Conservation (phyloP, 2,888 invertebrate genomes). For the Trilocha varians region DNA sequence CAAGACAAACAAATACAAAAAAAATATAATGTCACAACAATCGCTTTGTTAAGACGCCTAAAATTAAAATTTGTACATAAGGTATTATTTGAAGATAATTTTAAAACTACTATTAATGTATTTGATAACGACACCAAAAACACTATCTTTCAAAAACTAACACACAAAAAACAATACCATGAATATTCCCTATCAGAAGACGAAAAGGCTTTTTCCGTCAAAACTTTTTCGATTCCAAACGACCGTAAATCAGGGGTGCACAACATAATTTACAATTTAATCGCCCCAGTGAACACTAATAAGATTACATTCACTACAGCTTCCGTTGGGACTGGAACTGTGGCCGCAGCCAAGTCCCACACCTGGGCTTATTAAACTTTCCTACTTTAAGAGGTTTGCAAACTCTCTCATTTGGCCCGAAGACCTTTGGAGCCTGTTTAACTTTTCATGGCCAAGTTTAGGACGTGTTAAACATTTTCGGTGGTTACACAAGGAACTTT, state of each 20-base stretch:
- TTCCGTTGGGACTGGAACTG: constrained; percentile 24
- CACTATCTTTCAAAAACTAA: too few species aligned
- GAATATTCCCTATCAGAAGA: background rate
- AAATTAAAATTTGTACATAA: too few species aligned
- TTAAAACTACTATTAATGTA: too few species aligned
- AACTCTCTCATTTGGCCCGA: constrained; percentile 3
- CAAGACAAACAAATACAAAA: too few species aligned
- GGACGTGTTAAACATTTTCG: background rate
- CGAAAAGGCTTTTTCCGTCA: background rate
- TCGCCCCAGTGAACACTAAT: constrained; percentile 14
- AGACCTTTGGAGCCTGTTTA: background rate
- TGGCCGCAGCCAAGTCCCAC: constrained; percentile 16
- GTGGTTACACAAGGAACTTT: too few species aligned
- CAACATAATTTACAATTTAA: background rate
- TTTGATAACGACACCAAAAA: too few species aligned
- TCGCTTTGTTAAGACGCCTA: too few species aligned
- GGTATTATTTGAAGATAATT: too few species aligned
- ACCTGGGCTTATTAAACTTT: constrained; percentile 36
- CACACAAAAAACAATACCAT: too few species aligned
- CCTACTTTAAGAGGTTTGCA: constrained; percentile 12
- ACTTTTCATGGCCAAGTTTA: background rate
- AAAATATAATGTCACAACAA: too few species aligned
- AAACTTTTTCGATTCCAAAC: background rate
- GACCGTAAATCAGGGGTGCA: background rate
- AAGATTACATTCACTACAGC: constrained; percentile 27